Evolutionary conservation across 2,797 vertebrate genomes (phyloP), one percentile per base, ranked within the genome.

Genomic region (Diceros bicornis): DNA sequence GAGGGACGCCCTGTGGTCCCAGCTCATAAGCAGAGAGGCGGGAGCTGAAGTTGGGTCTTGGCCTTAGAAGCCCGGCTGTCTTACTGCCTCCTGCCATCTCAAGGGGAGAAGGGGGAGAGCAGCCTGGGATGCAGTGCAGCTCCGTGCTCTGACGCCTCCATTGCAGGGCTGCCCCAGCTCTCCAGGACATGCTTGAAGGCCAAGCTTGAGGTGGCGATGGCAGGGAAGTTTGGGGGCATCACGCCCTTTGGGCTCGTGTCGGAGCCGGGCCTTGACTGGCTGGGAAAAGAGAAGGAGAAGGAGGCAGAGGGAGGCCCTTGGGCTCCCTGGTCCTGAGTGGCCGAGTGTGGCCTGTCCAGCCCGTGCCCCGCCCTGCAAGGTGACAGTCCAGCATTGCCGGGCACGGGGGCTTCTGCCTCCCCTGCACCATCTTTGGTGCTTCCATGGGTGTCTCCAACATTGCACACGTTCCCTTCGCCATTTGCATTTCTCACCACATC

Each of bases 361-460:
- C 64, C 25, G 18, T 8, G 29, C 23, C 29, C 37, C 0, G 2
- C 50, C 61, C 50, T 75, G 59, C 23, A 10, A 3, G 72, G 23
- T 21, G 57, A 25, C 18, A 17, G 4, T 13, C 2, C 6, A 27
- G 41, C 41, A 11, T 7, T 4, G 7, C 32, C 2, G 0, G 57
- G 59, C 59, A 25, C 0, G 0, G 78, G 83, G n/a, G 20, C 10
- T 2, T 72, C 64, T n/a, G 34, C 66, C n/a, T 52, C 57, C 14
- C 20, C n/a, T 16, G 44, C 7, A 0, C 64, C 66, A 4, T 37
- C 52, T 34, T 6, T 71, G 34, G 4, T 47, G 74, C 17, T 25
- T 14, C 68, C 74, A 3, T 14, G 2, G 18, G 27, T 2, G 1
- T 13, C 37, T 52, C n/a, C 2, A 6, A 23, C 0, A 0, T 23